Percentiles rank a stretch among this genome's conserved stretches.
phyloP scores from a whole-genome alignment of 2,888 invertebrate species.

The Chromoteleia sp. region DNA sequence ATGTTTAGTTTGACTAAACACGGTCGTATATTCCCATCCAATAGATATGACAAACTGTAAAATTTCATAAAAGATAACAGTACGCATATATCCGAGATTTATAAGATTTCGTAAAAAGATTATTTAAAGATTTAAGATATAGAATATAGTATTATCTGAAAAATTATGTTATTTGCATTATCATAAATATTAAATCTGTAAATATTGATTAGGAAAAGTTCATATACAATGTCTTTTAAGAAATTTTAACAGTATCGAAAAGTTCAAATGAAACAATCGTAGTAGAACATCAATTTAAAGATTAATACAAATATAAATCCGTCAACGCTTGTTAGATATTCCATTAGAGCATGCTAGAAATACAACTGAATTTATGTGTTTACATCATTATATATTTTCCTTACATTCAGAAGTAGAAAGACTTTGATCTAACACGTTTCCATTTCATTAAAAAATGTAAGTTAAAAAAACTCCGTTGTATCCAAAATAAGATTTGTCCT shows the following conservation, averaged over 20 bases:
- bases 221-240: conserved; percentile 32
- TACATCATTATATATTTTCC: conserved; percentile 27
- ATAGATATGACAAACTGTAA: conserved; percentile 20
- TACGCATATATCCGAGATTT: neutral
- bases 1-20: conserved; percentile 43
- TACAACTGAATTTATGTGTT: conserved; percentile 25
- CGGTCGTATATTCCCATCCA: neutral
- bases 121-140: conserved; percentile 17
- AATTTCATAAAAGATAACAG: conserved; percentile 37
- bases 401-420: conserved; percentile 57
- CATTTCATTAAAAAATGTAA: conserved; percentile 48
- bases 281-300: conserved; percentile 39
- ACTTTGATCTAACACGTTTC: conserved; percentile 53
- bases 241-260: conserved; percentile 29
- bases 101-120: conserved; percentile 17
- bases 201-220: conserved; percentile 20
- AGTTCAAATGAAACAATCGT: conserved; percentile 27
- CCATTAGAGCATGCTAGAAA: conserved; percentile 15
- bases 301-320: conserved; percentile 40
- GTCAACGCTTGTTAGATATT: conserved; percentile 7
- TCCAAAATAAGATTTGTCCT: conserved; percentile 57
- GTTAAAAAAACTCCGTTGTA: conserved; percentile 57
- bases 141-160: conserved; percentile 17
- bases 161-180: conserved; percentile 22
- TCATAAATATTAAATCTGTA: conserved; percentile 32